A percentile compares a stretch with the other conserved stretches of the same genome.
phyloP scores from a whole-genome alignment of 1,140 invertebrate genomes.

The Ceratina australensis region DNA sequence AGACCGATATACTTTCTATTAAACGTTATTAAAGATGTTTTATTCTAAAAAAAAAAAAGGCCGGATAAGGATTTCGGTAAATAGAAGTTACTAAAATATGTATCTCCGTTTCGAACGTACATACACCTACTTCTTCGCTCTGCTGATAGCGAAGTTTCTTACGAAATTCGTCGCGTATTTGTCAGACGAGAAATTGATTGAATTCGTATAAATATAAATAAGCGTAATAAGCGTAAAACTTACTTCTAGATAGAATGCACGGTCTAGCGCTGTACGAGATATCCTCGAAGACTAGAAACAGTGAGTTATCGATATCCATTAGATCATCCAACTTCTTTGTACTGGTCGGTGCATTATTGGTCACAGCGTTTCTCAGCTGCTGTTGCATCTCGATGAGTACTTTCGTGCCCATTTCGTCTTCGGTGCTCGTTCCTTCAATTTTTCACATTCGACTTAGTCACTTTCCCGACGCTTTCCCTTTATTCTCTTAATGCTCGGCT shows the following conservation, averaged over 20 bases:
- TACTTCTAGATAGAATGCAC: slow-evolving; percentile 66
- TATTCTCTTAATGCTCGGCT: neutral
- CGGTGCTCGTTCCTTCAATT: neutral
- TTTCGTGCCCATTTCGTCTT: slow-evolving; percentile 36
- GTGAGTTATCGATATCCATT: slow-evolving; percentile 37
- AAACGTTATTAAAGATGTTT: neutral
- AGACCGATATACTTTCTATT: neutral
- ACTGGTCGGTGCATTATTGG: slow-evolving; percentile 15
- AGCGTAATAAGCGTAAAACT: neutral
- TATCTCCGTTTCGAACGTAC: neutral
- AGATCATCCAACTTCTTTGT: slow-evolving; percentile 31
- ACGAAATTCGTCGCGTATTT: neutral
- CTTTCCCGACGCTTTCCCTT: neutral
- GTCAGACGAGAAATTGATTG: neutral
- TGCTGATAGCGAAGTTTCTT: neutral
- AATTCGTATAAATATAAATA: neutral
- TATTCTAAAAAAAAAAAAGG: too few relatives aligned
- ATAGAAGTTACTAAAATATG: neutral
- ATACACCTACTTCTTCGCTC: neutral
- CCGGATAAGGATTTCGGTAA: neutral
- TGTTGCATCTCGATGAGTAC: slow-evolving; percentile 44
- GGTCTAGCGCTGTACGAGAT: slow-evolving; percentile 63
- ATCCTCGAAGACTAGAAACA: slow-evolving; percentile 68
- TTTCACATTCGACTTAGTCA: slow-evolving; percentile 20
- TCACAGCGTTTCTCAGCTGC: slow-evolving; percentile 8